A percentile compares a stretch with the other conserved stretches of the same genome.
These are phyloP conservation scores for Apamea crenata DNA, from an alignment of 2,888 invertebrate species.

Conservation along the genomic window DNA sequence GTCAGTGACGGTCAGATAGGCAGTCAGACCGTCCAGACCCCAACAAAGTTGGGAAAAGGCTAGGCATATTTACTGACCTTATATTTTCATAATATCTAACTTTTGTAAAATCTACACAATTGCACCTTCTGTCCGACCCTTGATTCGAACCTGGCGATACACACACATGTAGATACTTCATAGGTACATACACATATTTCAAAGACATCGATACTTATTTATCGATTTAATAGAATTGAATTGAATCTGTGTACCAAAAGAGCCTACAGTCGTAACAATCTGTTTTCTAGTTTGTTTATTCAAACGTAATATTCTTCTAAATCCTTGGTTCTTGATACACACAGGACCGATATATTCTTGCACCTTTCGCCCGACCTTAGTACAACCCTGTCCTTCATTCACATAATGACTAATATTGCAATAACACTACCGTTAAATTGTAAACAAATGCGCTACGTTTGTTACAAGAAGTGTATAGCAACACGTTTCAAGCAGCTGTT, in stretches of 20 bases:
- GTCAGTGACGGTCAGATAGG: too few species aligned
- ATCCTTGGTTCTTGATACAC: neutral
- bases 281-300: neutral
- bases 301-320: neutral
- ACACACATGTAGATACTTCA: neutral
- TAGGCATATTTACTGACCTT: neutral
- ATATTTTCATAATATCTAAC: neutral
- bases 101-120: too few species aligned
- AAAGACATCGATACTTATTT: neutral
- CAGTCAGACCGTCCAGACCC: too few species aligned
- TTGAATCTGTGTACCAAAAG: neutral
- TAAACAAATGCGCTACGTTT: conserved; percentile 19
- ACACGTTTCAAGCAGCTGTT: conserved; percentile 3
- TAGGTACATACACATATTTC: neutral
- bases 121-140: neutral
- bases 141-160: neutral
- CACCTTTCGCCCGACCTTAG: conserved; percentile 12
- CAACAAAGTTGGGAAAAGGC: too few species aligned
- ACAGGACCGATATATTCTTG: too few species aligned
- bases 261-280: neutral
- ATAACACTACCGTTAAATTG: conserved; percentile 11
- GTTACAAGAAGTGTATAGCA: neutral
- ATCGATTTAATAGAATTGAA: neutral
- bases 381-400: conserved; percentile 13
- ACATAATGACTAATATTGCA: conserved; percentile 10